Conservation (phyloP, 2,888 invertebrate genomes). For the Pecten maximus region DNA sequence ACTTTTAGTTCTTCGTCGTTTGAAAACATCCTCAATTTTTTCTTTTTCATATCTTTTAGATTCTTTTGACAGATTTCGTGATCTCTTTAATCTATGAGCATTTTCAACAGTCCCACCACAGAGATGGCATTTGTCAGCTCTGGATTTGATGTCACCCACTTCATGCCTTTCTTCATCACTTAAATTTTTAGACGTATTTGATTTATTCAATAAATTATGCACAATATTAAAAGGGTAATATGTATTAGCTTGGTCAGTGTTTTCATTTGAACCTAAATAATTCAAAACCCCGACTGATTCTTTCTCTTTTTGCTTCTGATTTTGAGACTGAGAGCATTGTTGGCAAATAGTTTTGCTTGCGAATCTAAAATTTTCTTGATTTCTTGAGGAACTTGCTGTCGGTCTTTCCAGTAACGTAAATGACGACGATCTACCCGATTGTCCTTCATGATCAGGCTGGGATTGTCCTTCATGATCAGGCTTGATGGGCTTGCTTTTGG, state of each 20-base stretch:
- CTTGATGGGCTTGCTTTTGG: not conserved
- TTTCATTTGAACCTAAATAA: slow-evolving; percentile 9
- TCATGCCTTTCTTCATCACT: slow-evolving; percentile 36
- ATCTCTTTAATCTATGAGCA: slow-evolving; percentile 46
- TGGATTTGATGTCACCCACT: not conserved
- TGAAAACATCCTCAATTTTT: slow-evolving; percentile 47
- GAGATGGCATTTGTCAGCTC: not conserved
- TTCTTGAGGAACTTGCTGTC: not conserved
- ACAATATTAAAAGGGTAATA: slow-evolving; percentile 71
- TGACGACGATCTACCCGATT: not conserved
- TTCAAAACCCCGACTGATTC: not conserved
- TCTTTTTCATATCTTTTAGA: slow-evolving; percentile 36
- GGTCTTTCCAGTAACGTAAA: not conserved
- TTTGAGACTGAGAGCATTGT: not conserved
- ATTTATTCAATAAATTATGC: slow-evolving; percentile 60
- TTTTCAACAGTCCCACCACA: not conserved
- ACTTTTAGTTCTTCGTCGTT: slow-evolving; percentile 2
- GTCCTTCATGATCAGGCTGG: not conserved
- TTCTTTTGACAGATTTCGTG: not conserved
- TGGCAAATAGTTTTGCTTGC: not conserved
- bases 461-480: too few relatives aligned
- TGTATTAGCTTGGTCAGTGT: not conserved
- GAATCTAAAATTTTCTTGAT: not conserved
- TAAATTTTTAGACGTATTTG: slow-evolving; percentile 49
- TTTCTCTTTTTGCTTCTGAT: not conserved